phyloP scores from a whole-genome alignment of 2,113 vertebrate species.

The Phyllostomus hastatus region DNA sequence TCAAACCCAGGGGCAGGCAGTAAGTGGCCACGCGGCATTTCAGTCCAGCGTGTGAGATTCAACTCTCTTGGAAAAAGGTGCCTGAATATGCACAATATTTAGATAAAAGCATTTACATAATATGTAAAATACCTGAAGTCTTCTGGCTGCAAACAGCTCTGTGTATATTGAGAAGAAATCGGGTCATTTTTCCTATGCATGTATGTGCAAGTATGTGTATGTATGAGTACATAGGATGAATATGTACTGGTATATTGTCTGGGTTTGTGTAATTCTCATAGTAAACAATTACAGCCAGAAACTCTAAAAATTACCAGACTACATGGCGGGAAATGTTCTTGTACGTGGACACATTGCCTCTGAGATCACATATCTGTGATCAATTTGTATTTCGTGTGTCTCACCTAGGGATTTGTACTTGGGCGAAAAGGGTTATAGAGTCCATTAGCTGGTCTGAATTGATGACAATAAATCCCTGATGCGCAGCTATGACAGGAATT shows the following conservation, averaged over 20 bases:
- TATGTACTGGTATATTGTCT: background rate
- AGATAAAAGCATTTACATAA: background rate
- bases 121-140: background rate
- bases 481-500: constrained; percentile 87
- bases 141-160: background rate
- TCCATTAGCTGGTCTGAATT: constrained; percentile 86
- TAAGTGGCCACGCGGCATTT: background rate
- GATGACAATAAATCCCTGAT: constrained; percentile 87
- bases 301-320: background rate
- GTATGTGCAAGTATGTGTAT: background rate
- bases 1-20: background rate
- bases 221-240: background rate
- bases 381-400: constrained; percentile 80
- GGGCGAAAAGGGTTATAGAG: constrained; percentile 77
- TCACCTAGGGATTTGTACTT: constrained; percentile 79
- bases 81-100: background rate
- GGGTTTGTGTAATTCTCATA: background rate
- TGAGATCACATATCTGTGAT: constrained; percentile 52
- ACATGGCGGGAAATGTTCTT: background rate
- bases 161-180: background rate
- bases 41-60: background rate
- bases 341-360: background rate
- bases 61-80: background rate
- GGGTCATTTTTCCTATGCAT: background rate
- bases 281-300: background rate